Base-by-base conservation (phyloP, 2,113 vertebrate genomes). In the Ciconia boyciana region DNA sequence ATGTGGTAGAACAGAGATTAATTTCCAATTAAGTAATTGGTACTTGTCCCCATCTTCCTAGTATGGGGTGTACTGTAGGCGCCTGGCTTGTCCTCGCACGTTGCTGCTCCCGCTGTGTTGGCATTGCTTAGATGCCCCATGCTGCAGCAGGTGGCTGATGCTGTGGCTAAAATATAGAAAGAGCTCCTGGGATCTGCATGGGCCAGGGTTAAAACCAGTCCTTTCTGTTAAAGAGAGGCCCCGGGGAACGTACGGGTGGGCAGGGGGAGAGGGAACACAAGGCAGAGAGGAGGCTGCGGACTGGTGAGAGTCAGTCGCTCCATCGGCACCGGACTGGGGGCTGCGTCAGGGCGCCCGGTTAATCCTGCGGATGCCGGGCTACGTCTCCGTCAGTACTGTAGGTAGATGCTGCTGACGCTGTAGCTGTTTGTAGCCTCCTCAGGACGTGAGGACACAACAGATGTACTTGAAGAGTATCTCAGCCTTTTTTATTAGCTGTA, bases 271-370 rank as follows among this genome's bases (percentile, higher is more conserved):
- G 52, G 71, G 39, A 65, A 8, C 0, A 3, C 0, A 1, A 70
- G n/a, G 32, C 43, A 75, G 79, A 44, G 29, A 32, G 69, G 31
- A 62, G n/a, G 34, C 54, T 69, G 41, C 12, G 51, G 18, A 2
- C 32, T 20, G 32, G n/a, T 22, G 83, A 32, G 78, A 43, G 29
- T 5, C 4, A 9, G 31, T 49, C 6, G 3, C n/a, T 79, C 9
- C 15, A 1, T 11, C 1, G 10, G 48, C 19, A 32, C 34, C 3
- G 4, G 32, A 14, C 4, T 1, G 0, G 10, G 49, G 12, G 25
- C 60, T 39, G 43, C 14, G 29, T 36, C 43, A 8, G 28, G 29
- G 39, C 4, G 6, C 31, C 46, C 7, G 2, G 48, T 55, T 75
- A 36, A n/a, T 54, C 55, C 46, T 34, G 51, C 0, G 0, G 18